These are phyloP conservation scores for Cactoblastis cactorum DNA, from an alignment of 2,888 invertebrate species.

Conservation along the genomic window DNA sequence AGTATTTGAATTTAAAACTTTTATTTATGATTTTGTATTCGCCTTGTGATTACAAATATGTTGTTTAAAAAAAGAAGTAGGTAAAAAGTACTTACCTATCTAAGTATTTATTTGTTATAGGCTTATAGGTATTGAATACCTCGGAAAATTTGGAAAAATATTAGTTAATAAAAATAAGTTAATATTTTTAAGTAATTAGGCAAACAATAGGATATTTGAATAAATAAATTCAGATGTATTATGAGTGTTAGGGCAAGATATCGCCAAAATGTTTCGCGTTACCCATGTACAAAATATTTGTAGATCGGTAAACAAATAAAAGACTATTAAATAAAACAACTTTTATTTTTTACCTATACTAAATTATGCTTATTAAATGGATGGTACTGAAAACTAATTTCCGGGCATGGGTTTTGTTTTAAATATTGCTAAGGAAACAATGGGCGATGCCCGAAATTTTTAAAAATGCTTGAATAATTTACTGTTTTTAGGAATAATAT, in stretches of 20 bases:
- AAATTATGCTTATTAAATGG: no score
- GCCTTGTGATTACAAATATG: slow-evolving; percentile 10
- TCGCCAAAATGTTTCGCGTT: slow-evolving; percentile 60
- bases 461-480: no score
- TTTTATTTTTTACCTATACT: background rate
- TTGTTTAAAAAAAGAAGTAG: background rate
- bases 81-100: background rate
- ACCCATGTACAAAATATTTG: slow-evolving; percentile 71
- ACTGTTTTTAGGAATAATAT: no score
- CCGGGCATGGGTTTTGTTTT: no score
- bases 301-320: slow-evolving; percentile 65
- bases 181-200: slow-evolving; percentile 18
- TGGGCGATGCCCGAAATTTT: no score
- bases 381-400: no score
- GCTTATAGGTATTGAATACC: slow-evolving; percentile 42
- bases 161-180: background rate
- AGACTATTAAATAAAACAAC: slow-evolving; percentile 22
- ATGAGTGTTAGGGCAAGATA: slow-evolving; percentile 65
- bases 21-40: slow-evolving; percentile 2
- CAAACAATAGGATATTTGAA: slow-evolving; percentile 25
- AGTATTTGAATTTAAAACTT: no score
- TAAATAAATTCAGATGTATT: slow-evolving; percentile 46
- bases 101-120: slow-evolving; percentile 26
- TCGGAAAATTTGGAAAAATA: slow-evolving; percentile 17
- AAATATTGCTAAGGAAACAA: no score